Base-by-base conservation (phyloP, 1,140 invertebrate genomes). In the Ephestia elutella region DNA sequence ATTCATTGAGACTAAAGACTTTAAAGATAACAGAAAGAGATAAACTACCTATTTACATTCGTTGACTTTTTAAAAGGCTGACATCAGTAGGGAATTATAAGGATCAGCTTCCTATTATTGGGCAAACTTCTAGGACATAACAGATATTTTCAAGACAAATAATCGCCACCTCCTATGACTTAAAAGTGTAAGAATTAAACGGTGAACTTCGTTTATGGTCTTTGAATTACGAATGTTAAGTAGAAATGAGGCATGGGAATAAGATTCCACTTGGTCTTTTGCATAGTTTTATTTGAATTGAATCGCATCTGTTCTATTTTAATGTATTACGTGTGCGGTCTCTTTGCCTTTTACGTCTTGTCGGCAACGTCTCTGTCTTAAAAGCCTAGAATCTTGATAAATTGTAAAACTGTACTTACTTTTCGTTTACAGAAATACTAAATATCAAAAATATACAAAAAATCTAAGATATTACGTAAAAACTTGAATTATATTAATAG, bases 201-300 rank as follows among this genome's bases (percentile, higher is more conserved):
- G 65, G 58, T 58, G 63, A 73, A 71, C 58, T 63, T 70, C 66
- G 66, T 72, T 75, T 77, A 77, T 71, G 65, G 65, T 72, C 64
- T 74, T 71, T 75, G 68, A 71, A 74, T 74, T 71, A 67, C 65
- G 68, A 71, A 77, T 75, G 70, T 66, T 64, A 75, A 73, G 64
- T 74, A 66, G 65, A 63, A 70, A 73, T 70, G 65, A 70, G 67
- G 60, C 70, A 77, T 77, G 75, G 72, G 75, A 77, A 75, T 71
- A 68, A 59, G 57, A 63, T 62, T 66, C 65, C 59, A 44, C 60
- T 50, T 56, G 50, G 56, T 19, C 19, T 58, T 21, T 63, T 59
- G 51, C 38, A 59, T 62, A 66, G 56, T 66, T 66, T 66, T 58
- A 66, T 64, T 66, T 57, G 61, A 64, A 66, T 66, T 68, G 60